Percentiles rank a stretch among this genome's conserved stretches.
phyloP scores from a whole-genome alignment of 2,888 invertebrate genomes.

The Schizotus pectinicornis region DNA sequence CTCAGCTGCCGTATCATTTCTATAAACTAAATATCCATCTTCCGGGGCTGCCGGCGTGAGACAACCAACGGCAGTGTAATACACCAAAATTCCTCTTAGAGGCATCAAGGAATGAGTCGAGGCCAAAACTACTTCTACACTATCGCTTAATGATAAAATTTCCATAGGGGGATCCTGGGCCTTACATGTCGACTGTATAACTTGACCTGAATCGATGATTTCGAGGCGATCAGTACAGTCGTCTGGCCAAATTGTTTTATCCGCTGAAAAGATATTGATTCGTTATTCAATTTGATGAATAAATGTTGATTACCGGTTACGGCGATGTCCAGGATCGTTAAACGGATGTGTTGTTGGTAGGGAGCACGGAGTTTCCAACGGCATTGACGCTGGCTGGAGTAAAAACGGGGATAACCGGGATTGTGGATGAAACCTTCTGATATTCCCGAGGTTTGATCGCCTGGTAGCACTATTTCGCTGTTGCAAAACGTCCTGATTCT shows the following conservation, averaged over 20 bases:
- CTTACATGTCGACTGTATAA: conserved; percentile 62
- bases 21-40: conserved; percentile 72
- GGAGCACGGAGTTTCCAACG: conserved; percentile 70
- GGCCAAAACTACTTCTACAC: conserved; percentile 53
- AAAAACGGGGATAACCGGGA: conserved; percentile 79
- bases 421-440: conserved; percentile 71
- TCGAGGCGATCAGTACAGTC: conserved; percentile 63
- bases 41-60: conserved; percentile 68
- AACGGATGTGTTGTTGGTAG: conserved; percentile 67
- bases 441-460: conserved; percentile 50
- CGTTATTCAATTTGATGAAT: neutral
- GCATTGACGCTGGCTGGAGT: conserved; percentile 70
- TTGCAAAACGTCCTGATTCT: conserved; percentile 61
- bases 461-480: conserved; percentile 55
- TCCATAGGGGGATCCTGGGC: conserved; percentile 63
- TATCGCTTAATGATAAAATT: conserved; percentile 60
- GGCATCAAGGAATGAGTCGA: conserved; percentile 54
- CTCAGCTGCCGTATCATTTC: conserved; percentile 69
- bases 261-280: conserved; percentile 54
- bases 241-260: conserved; percentile 45
- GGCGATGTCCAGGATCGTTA: conserved; percentile 73
- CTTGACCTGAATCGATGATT: conserved; percentile 61
- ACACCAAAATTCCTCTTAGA: conserved; percentile 68
- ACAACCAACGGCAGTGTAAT: conserved; percentile 71
- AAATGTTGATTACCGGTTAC: conserved; percentile 67